Evolutionary conservation across 2,113 vertebrate species (phyloP), one percentile per base, ranked within the genome.

Genomic region (Albula goreensis): DNA sequence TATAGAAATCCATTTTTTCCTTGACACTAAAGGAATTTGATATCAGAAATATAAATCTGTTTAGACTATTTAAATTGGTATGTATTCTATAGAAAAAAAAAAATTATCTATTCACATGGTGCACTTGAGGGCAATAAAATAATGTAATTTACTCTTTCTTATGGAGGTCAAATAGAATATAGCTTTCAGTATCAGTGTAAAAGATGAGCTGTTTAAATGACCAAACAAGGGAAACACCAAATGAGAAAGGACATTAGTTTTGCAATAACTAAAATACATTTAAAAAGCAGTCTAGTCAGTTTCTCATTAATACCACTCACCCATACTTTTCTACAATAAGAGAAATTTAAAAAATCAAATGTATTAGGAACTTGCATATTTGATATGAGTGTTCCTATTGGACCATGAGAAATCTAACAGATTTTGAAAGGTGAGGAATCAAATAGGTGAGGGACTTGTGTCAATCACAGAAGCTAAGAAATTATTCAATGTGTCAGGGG

Each of bases 21-120:
- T 22, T 80, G 48, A 51, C 50, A n/a, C 79, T 52, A 85, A 87
- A 86, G 81, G 79, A 91, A 88, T 89, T 3, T 50, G 31, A 50
- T 51, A 70, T 84, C 11, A 74, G 48, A 77, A 49, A 49, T 89
- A 88, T 78, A 80, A 22, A 81, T 49, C 2, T 77, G 50, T 86
- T 89, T 85, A 85, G 25, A 88, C 51, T 85, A 53, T 63, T 63
- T 10, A 41, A 41, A 41, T 41, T 41, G 31, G 31, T 78, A 85
- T 50, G 8, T n/a, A 83, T 88, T 63, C 86, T 81, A 87, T 85
- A 85, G 80, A 78, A 83, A 82, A 89, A 66, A 70, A 81, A 87
- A 83, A 41, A 10, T n/a, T n/a, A 50, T 88, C 88, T 80, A 15
- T 50, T 53, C 66, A 6, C 15, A 19, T 48, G 41, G 78, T 25